These are phyloP conservation scores for Heliconius congener DNA, from an alignment of 1,140 invertebrate genomes.

Conservation along the genomic window DNA sequence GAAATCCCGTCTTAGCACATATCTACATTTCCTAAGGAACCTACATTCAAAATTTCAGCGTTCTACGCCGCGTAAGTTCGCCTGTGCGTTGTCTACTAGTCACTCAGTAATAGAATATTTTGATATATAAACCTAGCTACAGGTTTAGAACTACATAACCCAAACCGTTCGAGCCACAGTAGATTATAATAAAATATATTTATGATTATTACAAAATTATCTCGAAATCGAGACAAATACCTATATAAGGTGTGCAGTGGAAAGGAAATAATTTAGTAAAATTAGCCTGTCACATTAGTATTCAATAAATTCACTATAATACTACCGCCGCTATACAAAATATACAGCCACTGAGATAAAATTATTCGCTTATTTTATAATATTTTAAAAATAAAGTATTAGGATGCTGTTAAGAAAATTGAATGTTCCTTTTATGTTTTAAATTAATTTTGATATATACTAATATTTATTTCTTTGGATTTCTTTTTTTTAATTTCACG, in stretches of 20 bases:
- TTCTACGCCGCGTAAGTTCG: too few relatives aligned
- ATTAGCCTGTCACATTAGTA: constrained; percentile 24
- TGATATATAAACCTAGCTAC: too few relatives aligned
- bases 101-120: too few relatives aligned
- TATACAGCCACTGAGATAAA: neutral
- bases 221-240: constrained; percentile 8
- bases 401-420: too few relatives aligned
- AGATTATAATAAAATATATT: constrained; percentile 4
- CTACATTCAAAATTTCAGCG: too few relatives aligned
- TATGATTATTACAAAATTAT: neutral
- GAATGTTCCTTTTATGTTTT: too few relatives aligned
- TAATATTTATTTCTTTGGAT: too few relatives aligned
- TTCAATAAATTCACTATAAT: constrained; percentile 12
- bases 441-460: neutral
- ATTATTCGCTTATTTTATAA: neutral
- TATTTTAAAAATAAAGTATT: neutral
- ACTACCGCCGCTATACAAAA: neutral
- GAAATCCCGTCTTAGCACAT: too few relatives aligned
- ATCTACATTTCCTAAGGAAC: too few relatives aligned
- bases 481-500: too few relatives aligned
- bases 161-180: neutral
- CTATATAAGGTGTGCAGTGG: constrained; percentile 11
- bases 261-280: constrained; percentile 19
- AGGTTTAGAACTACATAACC: too few relatives aligned
- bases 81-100: too few relatives aligned